These are phyloP conservation scores for Sipha maydis DNA, from an alignment of 2,888 invertebrate species.

Conservation along the genomic window DNA sequence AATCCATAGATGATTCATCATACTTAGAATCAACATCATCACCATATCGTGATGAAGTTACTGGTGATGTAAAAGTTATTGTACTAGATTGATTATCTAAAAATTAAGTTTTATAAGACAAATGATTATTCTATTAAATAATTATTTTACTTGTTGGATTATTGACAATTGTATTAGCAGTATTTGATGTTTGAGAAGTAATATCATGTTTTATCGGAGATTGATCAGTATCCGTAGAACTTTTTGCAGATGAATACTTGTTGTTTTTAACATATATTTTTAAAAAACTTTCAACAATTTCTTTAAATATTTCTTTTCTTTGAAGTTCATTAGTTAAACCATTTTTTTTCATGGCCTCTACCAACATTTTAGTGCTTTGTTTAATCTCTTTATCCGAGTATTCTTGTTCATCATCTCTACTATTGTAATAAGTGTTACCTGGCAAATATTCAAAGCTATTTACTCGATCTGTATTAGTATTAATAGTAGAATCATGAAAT, in stretches of 20 bases:
- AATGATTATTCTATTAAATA: not conserved
- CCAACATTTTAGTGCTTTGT: slow-evolving; percentile 24
- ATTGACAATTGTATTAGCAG: slow-evolving; percentile 52
- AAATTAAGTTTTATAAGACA: slow-evolving; percentile 11
- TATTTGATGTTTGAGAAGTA: slow-evolving; percentile 54
- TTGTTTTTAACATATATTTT: slow-evolving; percentile 14
- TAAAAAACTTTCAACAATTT: slow-evolving; percentile 37
- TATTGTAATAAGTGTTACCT: slow-evolving; percentile 72
- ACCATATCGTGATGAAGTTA: slow-evolving; percentile 56
- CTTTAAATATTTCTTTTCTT: slow-evolving; percentile 44
- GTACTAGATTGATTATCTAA: slow-evolving; percentile 57
- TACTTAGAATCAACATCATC: slow-evolving; percentile 50
- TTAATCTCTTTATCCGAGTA: slow-evolving; percentile 39
- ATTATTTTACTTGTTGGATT: slow-evolving; percentile 44
- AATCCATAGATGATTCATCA: slow-evolving; percentile 53
- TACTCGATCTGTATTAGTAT: slow-evolving; percentile 66
- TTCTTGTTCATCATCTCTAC: slow-evolving; percentile 1
- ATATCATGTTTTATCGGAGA: slow-evolving; percentile 41
- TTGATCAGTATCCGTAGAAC: slow-evolving; percentile 28
- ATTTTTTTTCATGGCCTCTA: slow-evolving; percentile 55
- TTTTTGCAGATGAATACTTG: slow-evolving; percentile 27
- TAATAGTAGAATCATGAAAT: slow-evolving; percentile 34
- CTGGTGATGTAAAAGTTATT: slow-evolving; percentile 58
- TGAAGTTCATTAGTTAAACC: slow-evolving; percentile 32
- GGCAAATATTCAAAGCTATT: slow-evolving; percentile 68